phyloP scores from a whole-genome alignment of 2,797 vertebrate genomes.

The Lithobates pipiens region DNA sequence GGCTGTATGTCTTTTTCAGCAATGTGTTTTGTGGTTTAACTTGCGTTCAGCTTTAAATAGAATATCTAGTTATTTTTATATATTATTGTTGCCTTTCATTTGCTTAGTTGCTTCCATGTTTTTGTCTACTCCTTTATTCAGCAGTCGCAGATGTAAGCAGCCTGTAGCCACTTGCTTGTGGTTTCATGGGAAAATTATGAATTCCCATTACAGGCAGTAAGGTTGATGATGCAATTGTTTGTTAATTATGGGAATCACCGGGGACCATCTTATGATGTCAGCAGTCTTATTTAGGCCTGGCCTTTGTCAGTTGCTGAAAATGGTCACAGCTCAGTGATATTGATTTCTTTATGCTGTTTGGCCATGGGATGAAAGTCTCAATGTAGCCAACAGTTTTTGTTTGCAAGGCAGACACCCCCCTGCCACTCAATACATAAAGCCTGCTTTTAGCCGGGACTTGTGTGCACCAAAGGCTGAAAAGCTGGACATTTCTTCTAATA shows the following conservation, averaged over 20 bases:
- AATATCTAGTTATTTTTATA: neutral
- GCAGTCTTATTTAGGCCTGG: neutral
- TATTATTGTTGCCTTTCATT: neutral
- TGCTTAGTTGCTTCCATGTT: constrained; percentile 9
- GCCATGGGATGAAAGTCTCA: neutral
- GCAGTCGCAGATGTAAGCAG: constrained; percentile 4
- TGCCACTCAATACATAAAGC: too few relatives aligned
- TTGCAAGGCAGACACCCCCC: neutral
- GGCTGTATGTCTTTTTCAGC: neutral
- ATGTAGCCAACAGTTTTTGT: neutral
- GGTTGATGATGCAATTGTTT: constrained; percentile 23
- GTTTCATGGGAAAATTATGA: constrained; percentile 19
- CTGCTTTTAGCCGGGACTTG: too few relatives aligned
- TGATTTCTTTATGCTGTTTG: neutral
- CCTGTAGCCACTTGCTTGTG: neutral
- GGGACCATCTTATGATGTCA: constrained; percentile 14
- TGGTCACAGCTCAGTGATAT: neutral
- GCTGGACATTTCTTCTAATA: too few relatives aligned
- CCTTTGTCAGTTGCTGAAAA: neutral
- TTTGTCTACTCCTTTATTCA: neutral
- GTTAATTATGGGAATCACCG: constrained; percentile 12
- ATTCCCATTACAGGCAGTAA: constrained; percentile 29
- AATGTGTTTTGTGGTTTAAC: neutral
- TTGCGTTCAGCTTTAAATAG: too few relatives aligned
- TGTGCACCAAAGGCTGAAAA: too few relatives aligned